These are phyloP conservation scores for Podarcis lilfordi DNA, from an alignment of 2,797 vertebrate genomes.

Conservation along the genomic window DNA sequence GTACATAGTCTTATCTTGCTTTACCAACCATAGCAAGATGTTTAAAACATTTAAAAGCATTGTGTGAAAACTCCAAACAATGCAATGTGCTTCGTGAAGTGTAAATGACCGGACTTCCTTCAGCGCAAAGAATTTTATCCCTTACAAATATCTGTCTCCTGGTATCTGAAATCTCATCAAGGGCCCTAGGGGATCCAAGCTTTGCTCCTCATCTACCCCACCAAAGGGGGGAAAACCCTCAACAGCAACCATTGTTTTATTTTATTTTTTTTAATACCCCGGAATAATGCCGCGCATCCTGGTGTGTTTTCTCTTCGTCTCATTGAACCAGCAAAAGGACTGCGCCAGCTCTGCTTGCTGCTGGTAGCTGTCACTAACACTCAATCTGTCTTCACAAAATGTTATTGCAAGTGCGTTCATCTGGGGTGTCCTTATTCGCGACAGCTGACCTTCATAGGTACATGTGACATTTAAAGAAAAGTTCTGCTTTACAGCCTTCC, in stretches of 20 bases:
- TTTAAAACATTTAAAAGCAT: background rate
- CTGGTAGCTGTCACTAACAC: constrained; percentile 58
- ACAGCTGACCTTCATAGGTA: constrained; percentile 65
- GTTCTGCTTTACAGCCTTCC: constrained; percentile 71
- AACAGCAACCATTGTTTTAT: fast-evolving
- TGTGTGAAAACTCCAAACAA: background rate
- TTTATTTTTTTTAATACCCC: constrained; percentile 4
- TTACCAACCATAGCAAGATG: background rate
- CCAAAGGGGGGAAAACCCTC: background rate
- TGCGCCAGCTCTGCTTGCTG: constrained; percentile 46
- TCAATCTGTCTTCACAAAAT: constrained; percentile 70
- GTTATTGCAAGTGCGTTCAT: constrained; percentile 66
- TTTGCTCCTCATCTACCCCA: background rate
- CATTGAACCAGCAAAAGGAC: constrained; percentile 21
- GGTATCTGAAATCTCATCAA: constrained; percentile 21
- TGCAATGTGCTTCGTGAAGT: constrained; percentile 1
- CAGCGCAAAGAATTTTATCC: constrained; percentile 22
- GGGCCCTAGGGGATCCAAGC: background rate
- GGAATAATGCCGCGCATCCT: constrained; percentile 5
- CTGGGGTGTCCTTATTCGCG: constrained; percentile 67
- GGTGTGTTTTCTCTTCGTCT: constrained; percentile 41
- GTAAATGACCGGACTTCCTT: background rate
- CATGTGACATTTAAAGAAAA: constrained; percentile 71
- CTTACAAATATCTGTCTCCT: background rate
- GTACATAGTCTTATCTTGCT: background rate